Evolutionary conservation across 1,140 invertebrate genomes (phyloP).

Genomic region (Meteorus sp.): DNA sequence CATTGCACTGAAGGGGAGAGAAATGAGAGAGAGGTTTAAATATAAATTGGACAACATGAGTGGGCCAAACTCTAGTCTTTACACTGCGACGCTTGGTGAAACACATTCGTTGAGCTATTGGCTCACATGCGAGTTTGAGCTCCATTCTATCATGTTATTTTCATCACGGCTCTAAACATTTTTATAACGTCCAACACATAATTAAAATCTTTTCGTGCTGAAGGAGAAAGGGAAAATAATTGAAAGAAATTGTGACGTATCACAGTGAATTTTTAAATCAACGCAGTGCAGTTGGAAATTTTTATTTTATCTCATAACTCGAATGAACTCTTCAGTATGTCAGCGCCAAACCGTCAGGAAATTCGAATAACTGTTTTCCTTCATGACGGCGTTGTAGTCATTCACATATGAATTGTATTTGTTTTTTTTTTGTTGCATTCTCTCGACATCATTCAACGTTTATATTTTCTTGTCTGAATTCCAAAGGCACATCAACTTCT

Average conservation of each 20-base stretch:
- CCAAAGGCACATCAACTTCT: too few relatives aligned
- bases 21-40: slow-evolving; percentile 55
- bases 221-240: too few relatives aligned
- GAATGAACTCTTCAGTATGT: slow-evolving; percentile 36
- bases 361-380: slow-evolving; percentile 53
- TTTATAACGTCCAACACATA: too few relatives aligned
- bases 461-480: too few relatives aligned
- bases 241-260: too few relatives aligned
- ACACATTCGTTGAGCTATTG: slow-evolving; percentile 17
- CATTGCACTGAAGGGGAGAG: too few relatives aligned
- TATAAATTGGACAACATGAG: slow-evolving; percentile 51
- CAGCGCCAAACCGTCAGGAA: slow-evolving; percentile 44
- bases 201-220: too few relatives aligned
- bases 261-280: too few relatives aligned
- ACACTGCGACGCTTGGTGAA: slow-evolving; percentile 47
- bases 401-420: slow-evolving; percentile 42
- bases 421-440: not conserved
- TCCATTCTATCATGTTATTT: not conserved
- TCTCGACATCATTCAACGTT: too few relatives aligned
- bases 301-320: slow-evolving; percentile 3
- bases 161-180: too few relatives aligned
- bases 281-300: too few relatives aligned
- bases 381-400: slow-evolving; percentile 44
- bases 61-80: slow-evolving; percentile 49
- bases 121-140: too few relatives aligned